Percentiles rank a stretch among this genome's conserved stretches.
These are phyloP conservation scores for Hemicordylus capensis DNA, from an alignment of 2,113 vertebrate genomes.

Conservation along the genomic window DNA sequence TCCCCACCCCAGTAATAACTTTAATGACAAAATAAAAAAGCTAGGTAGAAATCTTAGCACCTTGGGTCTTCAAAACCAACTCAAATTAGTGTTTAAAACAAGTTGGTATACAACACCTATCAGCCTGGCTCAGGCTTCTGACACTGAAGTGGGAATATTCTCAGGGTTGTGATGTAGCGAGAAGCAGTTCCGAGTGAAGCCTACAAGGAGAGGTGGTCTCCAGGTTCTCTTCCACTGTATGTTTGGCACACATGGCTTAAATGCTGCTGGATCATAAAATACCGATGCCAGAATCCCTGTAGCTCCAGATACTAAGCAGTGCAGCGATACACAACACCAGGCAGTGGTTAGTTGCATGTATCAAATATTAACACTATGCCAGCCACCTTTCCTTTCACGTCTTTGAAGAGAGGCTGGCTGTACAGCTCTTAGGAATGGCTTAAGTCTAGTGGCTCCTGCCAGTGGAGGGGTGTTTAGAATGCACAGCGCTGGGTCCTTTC, in stretches of 20 bases:
- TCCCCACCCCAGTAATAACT: constrained; percentile 43
- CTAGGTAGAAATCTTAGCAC: constrained; percentile 67
- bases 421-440: background rate
- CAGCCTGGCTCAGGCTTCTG: background rate
- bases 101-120: fast-evolving
- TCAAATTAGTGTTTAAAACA: background rate
- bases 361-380: background rate
- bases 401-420: background rate
- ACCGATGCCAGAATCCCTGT: background rate
- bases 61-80: constrained; percentile 60
- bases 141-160: background rate
- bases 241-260: background rate
- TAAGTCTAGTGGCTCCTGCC: background rate
- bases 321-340: background rate
- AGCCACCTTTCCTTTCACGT: background rate
- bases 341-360: background rate
- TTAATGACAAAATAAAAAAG: constrained; percentile 55
- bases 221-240: background rate
- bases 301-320: background rate
- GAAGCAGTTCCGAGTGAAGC: background rate
- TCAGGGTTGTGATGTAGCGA: fast-evolving
- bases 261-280: background rate
- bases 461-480: no score
- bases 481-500: background rate
- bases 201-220: no score